Conservation (phyloP, 2,888 invertebrate species). For the Chironomus riparius region DNA sequence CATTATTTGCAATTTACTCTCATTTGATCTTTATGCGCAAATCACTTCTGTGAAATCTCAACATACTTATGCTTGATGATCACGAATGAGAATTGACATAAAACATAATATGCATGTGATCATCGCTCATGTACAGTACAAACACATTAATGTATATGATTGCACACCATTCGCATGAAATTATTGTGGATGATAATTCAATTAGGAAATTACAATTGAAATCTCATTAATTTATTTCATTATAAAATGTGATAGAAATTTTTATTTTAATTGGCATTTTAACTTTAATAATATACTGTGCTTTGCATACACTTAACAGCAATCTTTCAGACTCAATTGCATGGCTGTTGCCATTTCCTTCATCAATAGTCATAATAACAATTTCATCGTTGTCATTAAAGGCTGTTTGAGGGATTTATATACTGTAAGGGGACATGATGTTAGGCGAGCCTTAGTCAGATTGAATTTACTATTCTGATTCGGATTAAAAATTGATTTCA, state of each 20-base stretch:
- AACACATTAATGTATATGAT: not conserved
- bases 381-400: no score
- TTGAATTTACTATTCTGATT: no score
- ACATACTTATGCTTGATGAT: not conserved
- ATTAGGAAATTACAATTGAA: not conserved
- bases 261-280: not conserved
- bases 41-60: slow-evolving; percentile 23
- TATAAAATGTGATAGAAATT: not conserved
- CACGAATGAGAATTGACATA: not conserved
- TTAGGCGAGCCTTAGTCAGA: no score
- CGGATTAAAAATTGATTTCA: no score
- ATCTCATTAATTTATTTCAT: not conserved
- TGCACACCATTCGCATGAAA: not conserved
- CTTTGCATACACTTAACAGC: no score
- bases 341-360: no score
- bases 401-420: no score
- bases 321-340: no score
- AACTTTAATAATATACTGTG: no score
- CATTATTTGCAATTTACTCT: not conserved
- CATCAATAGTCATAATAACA: no score
- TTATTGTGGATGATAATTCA: not conserved
- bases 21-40: not conserved
- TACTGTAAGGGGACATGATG: no score
- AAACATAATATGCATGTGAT: not conserved
- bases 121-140: not conserved